Percentiles rank a stretch among this genome's conserved stretches.
phyloP scores from a whole-genome alignment of 2,888 invertebrate species.

The Galerucella calmariensis region DNA sequence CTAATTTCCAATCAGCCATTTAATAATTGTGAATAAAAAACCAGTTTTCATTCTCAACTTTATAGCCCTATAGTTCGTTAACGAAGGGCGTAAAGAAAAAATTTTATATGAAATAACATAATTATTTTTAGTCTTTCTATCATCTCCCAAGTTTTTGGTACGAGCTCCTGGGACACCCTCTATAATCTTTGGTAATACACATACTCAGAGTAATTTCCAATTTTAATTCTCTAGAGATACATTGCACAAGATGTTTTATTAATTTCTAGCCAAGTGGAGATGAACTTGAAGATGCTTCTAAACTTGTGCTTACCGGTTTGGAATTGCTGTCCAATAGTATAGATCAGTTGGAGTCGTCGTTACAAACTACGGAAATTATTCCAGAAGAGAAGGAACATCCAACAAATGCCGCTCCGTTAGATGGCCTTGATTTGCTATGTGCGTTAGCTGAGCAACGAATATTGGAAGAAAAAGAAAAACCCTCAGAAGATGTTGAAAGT shows the following conservation, averaged over 20 bases:
- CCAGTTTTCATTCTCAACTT: too few species aligned
- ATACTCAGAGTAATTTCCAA: too few species aligned
- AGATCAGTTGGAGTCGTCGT: conserved; percentile 76
- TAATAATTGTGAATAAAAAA: too few species aligned
- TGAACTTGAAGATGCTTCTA: conserved; percentile 35
- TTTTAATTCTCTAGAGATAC: too few species aligned
- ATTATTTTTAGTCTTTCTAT: too few species aligned
- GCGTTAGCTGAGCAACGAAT: conserved; percentile 87
- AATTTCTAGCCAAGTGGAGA: conserved; percentile 12
- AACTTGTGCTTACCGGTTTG: conserved; percentile 82
- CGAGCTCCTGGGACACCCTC: too few species aligned
- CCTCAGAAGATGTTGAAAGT: conserved; percentile 43
- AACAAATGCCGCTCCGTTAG: conserved; percentile 64
- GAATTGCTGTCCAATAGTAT: conserved; percentile 88
- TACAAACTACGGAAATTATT: conserved; percentile 55
- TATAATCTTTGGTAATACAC: too few species aligned
- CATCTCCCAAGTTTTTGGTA: too few species aligned
- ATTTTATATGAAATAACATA: too few species aligned
- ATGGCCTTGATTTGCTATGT: conserved; percentile 80
- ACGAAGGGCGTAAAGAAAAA: too few species aligned
- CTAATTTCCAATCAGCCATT: too few species aligned
- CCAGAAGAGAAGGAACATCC: conserved; percentile 57
- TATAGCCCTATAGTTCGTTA: too few species aligned
- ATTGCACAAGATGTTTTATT: background rate
- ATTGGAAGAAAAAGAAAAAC: conserved; percentile 74